Conservation (phyloP, 2,888 invertebrate species). For the Eremobia ochroleuca region DNA sequence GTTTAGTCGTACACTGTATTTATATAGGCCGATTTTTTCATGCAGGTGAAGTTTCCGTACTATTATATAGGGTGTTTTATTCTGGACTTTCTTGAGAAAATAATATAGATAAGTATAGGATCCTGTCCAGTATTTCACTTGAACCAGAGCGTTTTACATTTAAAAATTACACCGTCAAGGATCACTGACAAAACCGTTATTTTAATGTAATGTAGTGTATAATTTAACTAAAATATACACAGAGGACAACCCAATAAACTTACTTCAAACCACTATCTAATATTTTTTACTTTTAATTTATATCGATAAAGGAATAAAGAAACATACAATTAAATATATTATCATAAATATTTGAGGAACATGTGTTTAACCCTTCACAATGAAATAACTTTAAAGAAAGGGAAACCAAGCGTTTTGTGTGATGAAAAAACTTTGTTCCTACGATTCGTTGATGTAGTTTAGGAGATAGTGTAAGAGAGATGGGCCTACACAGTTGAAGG, state of each 20-base stretch:
- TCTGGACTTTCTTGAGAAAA: no score
- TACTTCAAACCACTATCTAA: constrained; percentile 1
- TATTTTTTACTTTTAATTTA: constrained; percentile 45
- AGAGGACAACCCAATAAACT: constrained; percentile 31
- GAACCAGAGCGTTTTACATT: not conserved
- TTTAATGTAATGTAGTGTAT: not conserved
- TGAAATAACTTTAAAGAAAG: constrained; percentile 71
- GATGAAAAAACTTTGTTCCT: constrained; percentile 67
- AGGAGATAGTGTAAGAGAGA: constrained; percentile 55
- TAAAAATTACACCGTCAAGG: not conserved
- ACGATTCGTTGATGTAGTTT: constrained; percentile 70
- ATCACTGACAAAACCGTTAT: constrained; percentile 1
- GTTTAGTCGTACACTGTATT: no score
- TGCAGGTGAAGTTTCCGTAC: no score
- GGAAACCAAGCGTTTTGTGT: constrained; percentile 69
- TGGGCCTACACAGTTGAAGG: not conserved
- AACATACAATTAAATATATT: constrained; percentile 77
- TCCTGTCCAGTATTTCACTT: not conserved
- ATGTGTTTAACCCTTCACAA: constrained; percentile 74
- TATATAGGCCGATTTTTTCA: no score
- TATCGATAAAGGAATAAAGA: constrained; percentile 51
- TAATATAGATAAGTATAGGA: no score
- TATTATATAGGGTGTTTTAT: no score
- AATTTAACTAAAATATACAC: constrained; percentile 41
- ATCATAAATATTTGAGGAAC: constrained; percentile 71